phyloP scores from a whole-genome alignment of 1,140 invertebrate species.

The Bombus vancouverensis region DNA sequence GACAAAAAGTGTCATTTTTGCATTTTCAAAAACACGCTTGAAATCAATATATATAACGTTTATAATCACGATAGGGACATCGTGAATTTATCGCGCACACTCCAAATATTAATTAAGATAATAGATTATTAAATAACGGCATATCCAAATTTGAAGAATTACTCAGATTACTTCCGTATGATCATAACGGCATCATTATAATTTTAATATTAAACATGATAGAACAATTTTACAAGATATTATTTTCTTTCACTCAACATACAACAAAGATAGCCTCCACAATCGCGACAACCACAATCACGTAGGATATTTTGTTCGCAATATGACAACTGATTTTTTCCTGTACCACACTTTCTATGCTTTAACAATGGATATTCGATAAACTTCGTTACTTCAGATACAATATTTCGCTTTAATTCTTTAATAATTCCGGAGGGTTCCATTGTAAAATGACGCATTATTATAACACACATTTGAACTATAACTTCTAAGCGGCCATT shows the following conservation, averaged over 20 bases:
- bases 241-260: conserved; percentile 20
- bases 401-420: conserved; percentile 51
- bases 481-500: conserved; percentile 64
- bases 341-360: not conserved
- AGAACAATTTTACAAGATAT: not conserved
- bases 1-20: not conserved
- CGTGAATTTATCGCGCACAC: not conserved
- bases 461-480: conserved; percentile 53
- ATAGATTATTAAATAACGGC: not conserved
- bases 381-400: conserved; percentile 10
- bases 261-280: conserved; percentile 70
- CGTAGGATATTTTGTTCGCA: conserved; percentile 19
- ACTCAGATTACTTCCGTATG: not conserved
- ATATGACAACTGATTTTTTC: conserved; percentile 27
- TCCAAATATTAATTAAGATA: conserved; percentile 6
- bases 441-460: conserved; percentile 69
- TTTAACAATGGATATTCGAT: conserved; percentile 15
- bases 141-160: not conserved
- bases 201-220: not conserved
- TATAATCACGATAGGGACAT: not conserved
- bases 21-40: not conserved
- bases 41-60: conserved; percentile 27
- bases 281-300: conserved; percentile 64
- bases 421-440: conserved; percentile 63
- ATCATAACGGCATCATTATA: not conserved